Evolutionary conservation across 2,888 invertebrate species (phyloP).

Genomic region (Blastobasis lacticolella): DNA sequence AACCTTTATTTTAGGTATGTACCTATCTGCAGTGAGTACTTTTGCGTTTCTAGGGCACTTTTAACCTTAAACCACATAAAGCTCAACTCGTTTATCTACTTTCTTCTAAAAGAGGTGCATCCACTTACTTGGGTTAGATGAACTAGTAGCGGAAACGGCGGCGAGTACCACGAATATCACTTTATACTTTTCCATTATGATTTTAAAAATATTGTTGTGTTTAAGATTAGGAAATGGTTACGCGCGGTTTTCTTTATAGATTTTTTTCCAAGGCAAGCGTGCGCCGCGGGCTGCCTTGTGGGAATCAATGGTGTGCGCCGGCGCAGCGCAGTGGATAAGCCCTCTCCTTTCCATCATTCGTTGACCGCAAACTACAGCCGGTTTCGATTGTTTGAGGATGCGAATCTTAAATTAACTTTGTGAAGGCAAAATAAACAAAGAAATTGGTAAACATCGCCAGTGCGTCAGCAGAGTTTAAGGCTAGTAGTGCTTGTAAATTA

Average conservation of each 20-base stretch:
- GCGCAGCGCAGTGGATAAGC: conserved; percentile 21
- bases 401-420: background rate
- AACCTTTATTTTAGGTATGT: too few species aligned
- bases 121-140: conserved; percentile 60
- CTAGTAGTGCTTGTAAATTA: too few species aligned
- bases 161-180: conserved; percentile 45
- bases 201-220: conserved; percentile 10
- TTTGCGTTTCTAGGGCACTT: conserved; percentile 20
- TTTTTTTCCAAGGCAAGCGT: conserved; percentile 30
- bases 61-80: too few species aligned
- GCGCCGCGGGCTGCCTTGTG: conserved; percentile 40
- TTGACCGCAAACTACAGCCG: conserved; percentile 26
- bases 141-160: conserved; percentile 40
- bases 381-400: conserved; percentile 4
- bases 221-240: conserved; percentile 1
- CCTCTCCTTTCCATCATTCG: conserved; percentile 40
- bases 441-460: too few species aligned
- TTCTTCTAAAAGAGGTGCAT: conserved; percentile 35
- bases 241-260: background rate
- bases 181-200: conserved; percentile 44
- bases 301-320: conserved; percentile 44
- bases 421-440: too few species aligned
- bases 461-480: too few species aligned
- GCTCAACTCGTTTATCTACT: conserved; percentile 40
- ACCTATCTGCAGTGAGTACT: background rate